Percentiles rank a stretch among this genome's conserved stretches.
These are phyloP conservation scores for Dissostichus mawsoni DNA, from an alignment of 2,113 vertebrate species.

Conservation along the genomic window DNA sequence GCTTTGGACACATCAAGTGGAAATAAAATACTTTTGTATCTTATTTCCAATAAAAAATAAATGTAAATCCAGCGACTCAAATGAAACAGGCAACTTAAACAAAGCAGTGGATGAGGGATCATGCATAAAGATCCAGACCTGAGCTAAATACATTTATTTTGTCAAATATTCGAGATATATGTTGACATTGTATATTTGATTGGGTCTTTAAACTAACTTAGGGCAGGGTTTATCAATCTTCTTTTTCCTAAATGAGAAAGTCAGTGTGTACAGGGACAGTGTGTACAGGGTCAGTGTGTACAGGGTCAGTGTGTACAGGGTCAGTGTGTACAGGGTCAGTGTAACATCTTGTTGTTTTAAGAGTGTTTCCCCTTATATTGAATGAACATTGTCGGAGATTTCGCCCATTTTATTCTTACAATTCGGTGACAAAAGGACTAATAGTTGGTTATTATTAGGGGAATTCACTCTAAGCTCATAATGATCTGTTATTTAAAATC, in stretches of 20 bases:
- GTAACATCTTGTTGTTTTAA: background rate
- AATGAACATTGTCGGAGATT: background rate
- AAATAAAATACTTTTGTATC: slow-evolving; percentile 2
- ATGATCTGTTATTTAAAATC: background rate
- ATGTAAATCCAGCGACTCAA: slow-evolving; percentile 64
- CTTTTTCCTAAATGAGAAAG: background rate
- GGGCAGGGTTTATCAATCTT: background rate
- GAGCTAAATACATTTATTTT: background rate
- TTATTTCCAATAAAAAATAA: background rate
- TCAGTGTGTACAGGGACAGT: background rate
- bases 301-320: background rate
- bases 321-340: background rate
- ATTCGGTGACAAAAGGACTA: background rate
- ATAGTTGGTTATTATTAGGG: no score
- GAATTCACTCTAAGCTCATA: background rate
- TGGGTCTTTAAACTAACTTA: background rate
- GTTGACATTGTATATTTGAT: background rate
- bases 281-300: background rate
- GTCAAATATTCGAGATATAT: slow-evolving; percentile 1
- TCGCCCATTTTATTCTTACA: background rate
- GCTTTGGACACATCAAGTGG: slow-evolving; percentile 18
- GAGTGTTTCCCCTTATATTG: background rate
- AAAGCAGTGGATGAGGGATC: slow-evolving; percentile 22
- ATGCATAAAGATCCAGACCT: slow-evolving; percentile 25
- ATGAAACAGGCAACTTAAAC: slow-evolving; percentile 55